Conservation (phyloP, 2,113 vertebrate species). For the Galeopterus variegatus region DNA sequence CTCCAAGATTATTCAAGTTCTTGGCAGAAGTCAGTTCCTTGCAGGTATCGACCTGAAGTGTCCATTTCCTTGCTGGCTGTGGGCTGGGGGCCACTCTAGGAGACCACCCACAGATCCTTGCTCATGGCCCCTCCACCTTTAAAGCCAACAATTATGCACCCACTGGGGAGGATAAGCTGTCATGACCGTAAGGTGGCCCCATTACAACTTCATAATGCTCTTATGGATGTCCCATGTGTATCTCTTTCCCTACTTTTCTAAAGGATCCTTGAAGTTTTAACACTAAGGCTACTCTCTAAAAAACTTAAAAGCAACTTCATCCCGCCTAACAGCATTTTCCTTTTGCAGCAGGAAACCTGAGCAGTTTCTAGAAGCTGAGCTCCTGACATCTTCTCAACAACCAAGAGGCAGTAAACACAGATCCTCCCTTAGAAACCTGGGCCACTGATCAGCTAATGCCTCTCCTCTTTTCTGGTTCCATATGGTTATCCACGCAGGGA, state of each 20-base stretch:
- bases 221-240: neutral
- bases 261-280: neutral
- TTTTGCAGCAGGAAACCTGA: neutral
- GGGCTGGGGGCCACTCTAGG: neutral
- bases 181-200: accelerated
- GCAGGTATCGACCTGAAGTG: neutral
- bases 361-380: neutral
- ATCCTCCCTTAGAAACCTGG: neutral
- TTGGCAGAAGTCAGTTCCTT: neutral
- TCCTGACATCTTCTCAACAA: neutral
- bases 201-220: neutral
- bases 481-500: neutral
- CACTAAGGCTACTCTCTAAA: neutral
- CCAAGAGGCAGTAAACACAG: neutral
- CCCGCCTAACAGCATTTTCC: neutral
- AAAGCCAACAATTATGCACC: neutral
- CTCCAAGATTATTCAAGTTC: neutral
- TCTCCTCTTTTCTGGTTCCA: neutral
- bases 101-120: neutral
- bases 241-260: neutral
- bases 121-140: neutral
- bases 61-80: neutral
- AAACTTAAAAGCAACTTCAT: neutral
- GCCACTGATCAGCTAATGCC: neutral
- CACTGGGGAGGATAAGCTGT: neutral